Evolutionary conservation across 1,140 invertebrate genomes (phyloP), one percentile per base, ranked within the genome.

Genomic region (Anthonomus grandis): DNA sequence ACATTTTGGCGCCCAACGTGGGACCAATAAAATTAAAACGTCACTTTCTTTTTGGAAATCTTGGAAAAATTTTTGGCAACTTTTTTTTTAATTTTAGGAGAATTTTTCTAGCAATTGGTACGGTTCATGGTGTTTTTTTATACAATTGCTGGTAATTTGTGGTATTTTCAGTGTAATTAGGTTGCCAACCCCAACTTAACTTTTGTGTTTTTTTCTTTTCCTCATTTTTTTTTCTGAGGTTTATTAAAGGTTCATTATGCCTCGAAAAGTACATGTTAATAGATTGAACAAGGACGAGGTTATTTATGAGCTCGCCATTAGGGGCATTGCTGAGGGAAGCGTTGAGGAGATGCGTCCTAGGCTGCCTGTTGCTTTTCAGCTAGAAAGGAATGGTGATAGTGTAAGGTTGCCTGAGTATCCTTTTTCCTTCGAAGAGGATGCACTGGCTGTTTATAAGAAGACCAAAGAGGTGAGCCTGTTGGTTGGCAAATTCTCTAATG

Each of bases 361-460:
- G 19, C 27, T 59, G 31, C 5, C 57, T 4, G 8, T 46, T 10
- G 57, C 57, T 3, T 19, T 15, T 4, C 38, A 59, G 21, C 12
- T 54, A 23, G 57, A 54, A 34, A 36, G 31, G 27, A 15, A 6
- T 46, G 57, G 57, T n/a, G 50, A 59, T 13, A 59, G 57, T 22
- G 15, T 59, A 13, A 12, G 18, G 9, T 59, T 47, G 17, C 50
- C 49, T 23, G 24, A 31, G 13, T 39, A 54, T 15, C 41, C 48
- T 17, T 59, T 22, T 22, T 9, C 22, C 45, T 58, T 52, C 24
- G 37, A 2, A 25, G 41, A 54, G 24, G 57, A 54, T 46, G 19
- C 9, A 8, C 8, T 5, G 3, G 51, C 31, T 8, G 34, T 59
- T 4, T 23, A n/a, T 12, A 46, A 23, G 22, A 25, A 31, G 21